These are phyloP conservation scores for Rotaria macrura DNA, from an alignment of 2,888 invertebrate species.

Conservation along the genomic window DNA sequence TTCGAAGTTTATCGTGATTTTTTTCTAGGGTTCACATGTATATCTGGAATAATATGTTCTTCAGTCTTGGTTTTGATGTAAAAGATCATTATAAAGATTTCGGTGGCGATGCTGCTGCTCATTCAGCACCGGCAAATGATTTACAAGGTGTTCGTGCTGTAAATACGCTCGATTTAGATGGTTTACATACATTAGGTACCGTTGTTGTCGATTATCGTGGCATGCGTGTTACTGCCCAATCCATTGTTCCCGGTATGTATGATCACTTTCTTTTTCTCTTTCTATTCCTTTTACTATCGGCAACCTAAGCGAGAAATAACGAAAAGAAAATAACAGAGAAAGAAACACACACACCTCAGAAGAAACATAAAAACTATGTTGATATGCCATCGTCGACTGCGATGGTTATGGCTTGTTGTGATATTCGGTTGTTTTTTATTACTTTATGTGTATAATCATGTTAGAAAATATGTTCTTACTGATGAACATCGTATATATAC, in stretches of 20 bases:
- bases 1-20: no score
- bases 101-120: constrained; percentile 94
- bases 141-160: constrained; percentile 90
- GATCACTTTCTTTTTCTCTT: neutral
- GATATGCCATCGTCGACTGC: neutral
- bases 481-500: constrained; percentile 5
- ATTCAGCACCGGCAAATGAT: constrained; percentile 67
- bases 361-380: neutral
- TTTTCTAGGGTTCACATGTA: constrained; percentile 78
- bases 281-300: neutral
- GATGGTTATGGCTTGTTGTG: neutral
- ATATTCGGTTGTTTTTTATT: neutral
- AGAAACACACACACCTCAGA: neutral
- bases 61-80: constrained; percentile 95
- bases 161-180: constrained; percentile 71
- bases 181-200: constrained; percentile 83
- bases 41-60: constrained; percentile 99
- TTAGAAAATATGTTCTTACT: neutral
- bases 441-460: neutral
- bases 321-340: neutral
- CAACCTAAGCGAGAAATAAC: neutral
- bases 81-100: constrained; percentile 96
- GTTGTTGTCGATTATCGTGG: constrained; percentile 96
- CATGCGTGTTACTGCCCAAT: constrained; percentile 92
- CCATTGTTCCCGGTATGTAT: constrained; percentile 73